Base-by-base conservation (phyloP, 1,140 invertebrate genomes). In the Drosophila sulfurigaster region DNA sequence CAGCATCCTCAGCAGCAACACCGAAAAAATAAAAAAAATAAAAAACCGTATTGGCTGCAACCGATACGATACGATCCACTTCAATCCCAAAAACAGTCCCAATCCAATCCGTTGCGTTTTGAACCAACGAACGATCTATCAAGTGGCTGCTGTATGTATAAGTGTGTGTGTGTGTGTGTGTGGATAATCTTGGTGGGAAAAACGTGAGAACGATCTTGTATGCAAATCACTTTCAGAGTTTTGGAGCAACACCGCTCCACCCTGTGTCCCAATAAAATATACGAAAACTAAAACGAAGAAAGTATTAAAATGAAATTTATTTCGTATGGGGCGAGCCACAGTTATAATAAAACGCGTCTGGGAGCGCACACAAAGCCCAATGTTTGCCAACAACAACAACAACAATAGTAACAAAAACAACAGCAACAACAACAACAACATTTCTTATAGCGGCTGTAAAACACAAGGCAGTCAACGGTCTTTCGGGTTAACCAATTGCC, bases 301-400 rank as follows among this genome's bases (percentile, higher is more conserved):
- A 88, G 83, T 88, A 88, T 88, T 88, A 88, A 88, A 88, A 88
- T 89, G 70, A 88, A 88, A 88, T 88, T 88, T 88, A 88, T 88
- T 70, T 88, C 54, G 79, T 88, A 87, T 83, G 76, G 80, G 80
- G 81, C 81, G 70, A 87, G 82, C 72, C 83, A 87, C 82, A 87
- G 82, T 88, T 88, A 87, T 88, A 88, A 87, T 87, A 87, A 87
- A 88, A 87, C 80, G 85, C 80, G 82, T 78, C 82, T 87, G 82
- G 83, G 78, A 88, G 85, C 85, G 67, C 77, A 81, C 81, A 83
- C 83, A 87, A 88, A 88, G 85, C 81, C 82, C 81, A 81, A 82
- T 88, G 83, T 88, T 88, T 83, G 83, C 80, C 83, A 87, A 83
- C 83, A 87, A 73, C 79, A 74, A 71, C 64, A 83, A 45, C 62